These are phyloP conservation scores for Plumapathes pennacea DNA, from an alignment of 92 coral and sea anemone species.

Conservation along the genomic window DNA sequence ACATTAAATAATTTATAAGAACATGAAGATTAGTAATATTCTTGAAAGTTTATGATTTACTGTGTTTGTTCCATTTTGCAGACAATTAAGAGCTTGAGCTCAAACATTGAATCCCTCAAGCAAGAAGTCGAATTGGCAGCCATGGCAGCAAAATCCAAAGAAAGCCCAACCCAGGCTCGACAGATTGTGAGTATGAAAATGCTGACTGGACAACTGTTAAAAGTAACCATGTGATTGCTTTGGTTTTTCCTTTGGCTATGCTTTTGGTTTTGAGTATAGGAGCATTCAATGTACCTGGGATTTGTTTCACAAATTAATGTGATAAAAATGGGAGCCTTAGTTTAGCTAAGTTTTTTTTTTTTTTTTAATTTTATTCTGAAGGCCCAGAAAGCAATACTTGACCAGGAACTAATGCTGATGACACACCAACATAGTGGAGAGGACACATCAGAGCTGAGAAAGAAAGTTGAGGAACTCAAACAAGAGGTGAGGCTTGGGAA, in stretches of 20 bases:
- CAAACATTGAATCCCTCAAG: constrained; percentile 74
- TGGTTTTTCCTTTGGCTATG: no score
- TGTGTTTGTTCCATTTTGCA: constrained; percentile 15
- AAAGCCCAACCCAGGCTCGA: constrained; percentile 92
- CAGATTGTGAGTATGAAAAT: constrained; percentile 78
- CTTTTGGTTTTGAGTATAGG: no score
- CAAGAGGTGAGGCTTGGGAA: constrained; percentile 77
- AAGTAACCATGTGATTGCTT: no score
- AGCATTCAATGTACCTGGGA: no score
- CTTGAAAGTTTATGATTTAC: not conserved
- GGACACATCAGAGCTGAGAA: constrained; percentile 92
- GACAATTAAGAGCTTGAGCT: constrained; percentile 87
- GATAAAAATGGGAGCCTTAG: no score
- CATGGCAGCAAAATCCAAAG: constrained; percentile 92
- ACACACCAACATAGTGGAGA: constrained; percentile 96
- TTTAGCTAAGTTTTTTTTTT: no score
- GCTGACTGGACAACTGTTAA: no score
- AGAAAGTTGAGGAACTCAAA: constrained; percentile 95
- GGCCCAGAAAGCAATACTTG: constrained; percentile 97
- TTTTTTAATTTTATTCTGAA: constrained; percentile 11
- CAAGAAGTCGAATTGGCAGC: constrained; percentile 91
- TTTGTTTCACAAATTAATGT: not conserved
- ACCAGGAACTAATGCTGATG: constrained; percentile 91
- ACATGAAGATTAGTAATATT: not conserved
- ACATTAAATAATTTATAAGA: no score